Percentiles rank a stretch among this genome's conserved stretches.
These are phyloP conservation scores for Lymantria dispar DNA, from an alignment of 2,888 invertebrate species.

Conservation along the genomic window DNA sequence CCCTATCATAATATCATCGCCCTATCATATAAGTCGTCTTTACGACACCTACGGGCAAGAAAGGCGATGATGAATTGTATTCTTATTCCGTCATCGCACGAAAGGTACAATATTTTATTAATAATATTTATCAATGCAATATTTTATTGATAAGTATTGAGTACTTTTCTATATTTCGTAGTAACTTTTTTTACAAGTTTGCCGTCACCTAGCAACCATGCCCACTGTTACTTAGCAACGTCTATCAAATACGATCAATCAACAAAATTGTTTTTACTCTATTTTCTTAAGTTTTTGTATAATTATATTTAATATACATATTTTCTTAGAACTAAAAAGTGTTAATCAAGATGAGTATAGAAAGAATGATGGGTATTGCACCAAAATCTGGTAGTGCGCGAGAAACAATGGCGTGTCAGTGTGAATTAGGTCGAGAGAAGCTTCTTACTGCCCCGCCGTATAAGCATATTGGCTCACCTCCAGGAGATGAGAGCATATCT, in stretches of 20 bases:
- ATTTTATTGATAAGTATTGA: too few relatives aligned
- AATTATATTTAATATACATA: slow-evolving; percentile 7
- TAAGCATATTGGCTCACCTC: slow-evolving; percentile 39
- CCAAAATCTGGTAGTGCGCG: slow-evolving; percentile 49
- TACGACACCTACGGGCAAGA: too few relatives aligned
- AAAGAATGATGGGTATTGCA: slow-evolving; percentile 50
- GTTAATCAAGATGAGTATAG: slow-evolving; percentile 29
- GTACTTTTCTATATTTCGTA: too few relatives aligned
- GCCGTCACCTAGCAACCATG: slow-evolving; percentile 4
- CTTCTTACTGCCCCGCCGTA: slow-evolving; percentile 70
- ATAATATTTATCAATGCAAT: too few relatives aligned
- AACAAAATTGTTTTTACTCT: slow-evolving; percentile 17
- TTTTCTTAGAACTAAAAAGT: neutral
- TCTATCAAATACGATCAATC: slow-evolving; percentile 44
- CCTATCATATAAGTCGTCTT: too few relatives aligned
- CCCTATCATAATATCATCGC: too few relatives aligned
- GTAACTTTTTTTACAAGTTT: neutral
- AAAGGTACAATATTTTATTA: too few relatives aligned
- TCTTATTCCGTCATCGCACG: too few relatives aligned
- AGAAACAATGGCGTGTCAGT: slow-evolving; percentile 61
- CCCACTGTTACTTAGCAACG: slow-evolving; percentile 42
- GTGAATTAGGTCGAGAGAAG: slow-evolving; percentile 72
- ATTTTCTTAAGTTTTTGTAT: slow-evolving; percentile 18
- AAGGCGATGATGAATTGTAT: too few relatives aligned
- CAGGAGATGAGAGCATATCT: slow-evolving; percentile 48